Evolutionary conservation across 2,797 vertebrate genomes (phyloP).

Genomic region (Sebastes glaucus): DNA sequence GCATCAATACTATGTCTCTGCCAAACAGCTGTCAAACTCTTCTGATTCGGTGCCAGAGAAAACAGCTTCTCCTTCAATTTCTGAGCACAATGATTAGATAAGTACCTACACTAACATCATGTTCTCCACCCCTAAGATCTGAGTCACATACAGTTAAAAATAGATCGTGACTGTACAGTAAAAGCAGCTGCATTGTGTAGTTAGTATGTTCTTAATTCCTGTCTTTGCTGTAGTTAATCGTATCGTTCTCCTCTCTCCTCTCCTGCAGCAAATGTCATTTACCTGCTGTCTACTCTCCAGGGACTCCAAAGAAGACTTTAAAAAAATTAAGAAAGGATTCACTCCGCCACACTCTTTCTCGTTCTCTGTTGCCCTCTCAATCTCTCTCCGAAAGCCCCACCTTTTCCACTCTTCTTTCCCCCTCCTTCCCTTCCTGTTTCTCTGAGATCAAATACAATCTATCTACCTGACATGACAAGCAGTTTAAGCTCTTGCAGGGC

Average conservation of each 20-base stretch:
- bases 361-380: background rate
- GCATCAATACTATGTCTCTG: background rate
- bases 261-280: conserved; percentile 22
- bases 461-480: conserved; percentile 44
- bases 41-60: background rate
- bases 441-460: conserved; percentile 56
- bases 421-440: conserved; percentile 20
- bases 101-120: conserved; percentile 2
- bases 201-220: conserved; percentile 1
- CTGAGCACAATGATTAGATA: conserved; percentile 1
- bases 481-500: conserved; percentile 60
- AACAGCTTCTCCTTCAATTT: conserved; percentile 11
- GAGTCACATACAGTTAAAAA: conserved; percentile 11
- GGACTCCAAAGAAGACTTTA: conserved; percentile 19
- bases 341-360: conserved; percentile 1
- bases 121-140: conserved; percentile 16
- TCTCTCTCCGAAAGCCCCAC: background rate
- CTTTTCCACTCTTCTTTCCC: conserved; percentile 5
- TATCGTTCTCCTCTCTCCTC: background rate
- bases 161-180: background rate
- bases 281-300: conserved; percentile 24
- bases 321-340: conserved; percentile 40
- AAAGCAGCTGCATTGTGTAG: background rate
- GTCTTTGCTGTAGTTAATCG: background rate
- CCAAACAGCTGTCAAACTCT: conserved; percentile 26